Conservation (phyloP, 2,113 vertebrate species). For the Phalacrocorax brasilianus region DNA sequence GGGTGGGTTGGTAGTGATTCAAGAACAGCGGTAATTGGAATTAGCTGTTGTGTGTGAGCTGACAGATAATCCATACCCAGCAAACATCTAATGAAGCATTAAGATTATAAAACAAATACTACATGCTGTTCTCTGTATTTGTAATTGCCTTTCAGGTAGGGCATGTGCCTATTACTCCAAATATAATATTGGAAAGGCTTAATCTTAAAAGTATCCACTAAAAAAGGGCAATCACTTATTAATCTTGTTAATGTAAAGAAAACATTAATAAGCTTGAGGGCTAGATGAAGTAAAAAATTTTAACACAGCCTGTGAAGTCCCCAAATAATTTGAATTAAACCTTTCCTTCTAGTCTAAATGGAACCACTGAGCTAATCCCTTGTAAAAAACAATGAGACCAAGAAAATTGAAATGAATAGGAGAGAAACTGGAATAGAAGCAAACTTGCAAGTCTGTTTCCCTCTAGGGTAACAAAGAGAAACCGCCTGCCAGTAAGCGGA, state of each 20-base stretch:
- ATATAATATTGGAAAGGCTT: background rate
- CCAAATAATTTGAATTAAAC: conserved; percentile 2
- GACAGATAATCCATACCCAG: conserved; percentile 24
- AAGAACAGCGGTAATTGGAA: background rate
- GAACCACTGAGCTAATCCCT: background rate
- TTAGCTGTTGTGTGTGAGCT: conserved; percentile 14
- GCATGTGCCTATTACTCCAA: background rate
- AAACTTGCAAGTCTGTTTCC: background rate
- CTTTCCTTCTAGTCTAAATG: background rate
- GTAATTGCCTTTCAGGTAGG: conserved; percentile 5
- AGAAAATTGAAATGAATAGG: background rate
- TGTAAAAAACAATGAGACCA: background rate
- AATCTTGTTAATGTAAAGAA: background rate
- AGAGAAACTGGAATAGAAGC: background rate
- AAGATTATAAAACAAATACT: conserved; percentile 17
- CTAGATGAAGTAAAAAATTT: background rate
- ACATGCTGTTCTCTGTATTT: background rate
- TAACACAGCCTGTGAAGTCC: background rate
- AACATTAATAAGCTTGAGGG: background rate
- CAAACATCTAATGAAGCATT: conserved; percentile 32
- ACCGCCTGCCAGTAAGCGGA: background rate
- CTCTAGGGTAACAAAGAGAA: background rate
- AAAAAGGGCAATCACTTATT: background rate
- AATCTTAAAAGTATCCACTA: background rate
- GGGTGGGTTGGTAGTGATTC: background rate